Evolutionary conservation across 2,888 invertebrate genomes (phyloP), one percentile per base, ranked within the genome.

Genomic region (Dendrolimus pini): DNA sequence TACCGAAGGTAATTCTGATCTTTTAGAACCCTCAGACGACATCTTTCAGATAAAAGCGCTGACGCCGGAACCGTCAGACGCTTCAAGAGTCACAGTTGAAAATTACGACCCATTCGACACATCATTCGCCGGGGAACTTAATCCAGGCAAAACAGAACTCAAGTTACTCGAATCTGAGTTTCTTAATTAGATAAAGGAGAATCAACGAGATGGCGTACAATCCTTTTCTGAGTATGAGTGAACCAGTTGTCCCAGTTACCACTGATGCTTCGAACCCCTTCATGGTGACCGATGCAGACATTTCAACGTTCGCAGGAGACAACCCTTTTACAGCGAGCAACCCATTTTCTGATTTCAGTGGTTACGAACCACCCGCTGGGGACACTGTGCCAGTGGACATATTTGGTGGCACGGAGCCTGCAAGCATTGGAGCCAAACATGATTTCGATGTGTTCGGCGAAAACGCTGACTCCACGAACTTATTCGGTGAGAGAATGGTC

Each of bases 101-200:
- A 91, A 92, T 57, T 89, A 94, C 65, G 96, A 97, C 89, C 96
- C 96, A 0, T 97, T 97, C 72, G 96, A 97, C 74, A 96, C 96
- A 0, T 96, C 96, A 7, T 95, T 95, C 69, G 96, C 95, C 0
- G 91, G 91, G 56, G 93, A 94, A 72, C 90, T 96, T 54, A 93
- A 93, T 63, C 96, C 96, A 0, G 96, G 96, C 2, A 93, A 93
- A 77, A 93, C 95, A 0, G 96, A 96, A 81, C 79, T 96, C 0
- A 95, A 95, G 74, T 78, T 96, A 18, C 82, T 97, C 0, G 96
- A 96, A 78, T 95, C 94, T 56, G 96, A 97, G 79, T 89, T 96
- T 69, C 67, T 90, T 60, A 62, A 70, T 52, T 66, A 79, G 80
- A 61, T 66, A 10, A 47, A 53, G 52, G 58, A 41, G 41, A 55